These are phyloP conservation scores for Pangasius larnaudii DNA, from an alignment of 2,797 vertebrate genomes.

Conservation along the genomic window DNA sequence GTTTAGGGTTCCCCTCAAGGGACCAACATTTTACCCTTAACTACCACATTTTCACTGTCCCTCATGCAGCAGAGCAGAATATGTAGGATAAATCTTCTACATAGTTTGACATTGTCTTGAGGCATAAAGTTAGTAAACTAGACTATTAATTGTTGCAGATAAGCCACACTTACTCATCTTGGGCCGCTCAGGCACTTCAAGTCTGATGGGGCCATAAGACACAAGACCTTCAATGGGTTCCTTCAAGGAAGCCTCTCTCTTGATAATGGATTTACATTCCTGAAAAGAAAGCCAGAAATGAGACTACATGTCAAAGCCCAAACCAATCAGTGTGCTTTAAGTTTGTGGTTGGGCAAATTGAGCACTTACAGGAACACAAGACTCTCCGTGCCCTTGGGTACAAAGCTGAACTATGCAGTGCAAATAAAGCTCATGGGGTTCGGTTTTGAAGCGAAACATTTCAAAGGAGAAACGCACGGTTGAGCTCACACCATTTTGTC, in stretches of 20 bases:
- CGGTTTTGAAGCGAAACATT: conserved; percentile 73
- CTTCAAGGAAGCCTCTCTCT: conserved; percentile 65
- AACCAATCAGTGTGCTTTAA: neutral
- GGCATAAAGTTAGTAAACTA: neutral
- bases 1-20: neutral
- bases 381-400: conserved; percentile 61
- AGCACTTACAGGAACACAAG: conserved; percentile 72
- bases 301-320: neutral
- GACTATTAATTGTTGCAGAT: neutral
- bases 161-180: conserved; percentile 58
- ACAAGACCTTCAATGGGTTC: conserved; percentile 66
- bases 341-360: neutral
- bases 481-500: conserved; percentile 62
- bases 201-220: conserved; percentile 76
- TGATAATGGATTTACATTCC: conserved; percentile 72
- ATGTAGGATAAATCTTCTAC: neutral
- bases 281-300: conserved; percentile 45
- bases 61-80: neutral
- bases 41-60: neutral
- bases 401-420: conserved; percentile 78
- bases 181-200: conserved; percentile 62
- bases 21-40: neutral
- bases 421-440: conserved; percentile 71
- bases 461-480: conserved; percentile 72
- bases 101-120: neutral